A percentile compares a stretch with the other conserved stretches of the same genome.
Evolutionary conservation across 2,888 invertebrate species (phyloP).

Genomic region (Parochlus steinenii): DNA sequence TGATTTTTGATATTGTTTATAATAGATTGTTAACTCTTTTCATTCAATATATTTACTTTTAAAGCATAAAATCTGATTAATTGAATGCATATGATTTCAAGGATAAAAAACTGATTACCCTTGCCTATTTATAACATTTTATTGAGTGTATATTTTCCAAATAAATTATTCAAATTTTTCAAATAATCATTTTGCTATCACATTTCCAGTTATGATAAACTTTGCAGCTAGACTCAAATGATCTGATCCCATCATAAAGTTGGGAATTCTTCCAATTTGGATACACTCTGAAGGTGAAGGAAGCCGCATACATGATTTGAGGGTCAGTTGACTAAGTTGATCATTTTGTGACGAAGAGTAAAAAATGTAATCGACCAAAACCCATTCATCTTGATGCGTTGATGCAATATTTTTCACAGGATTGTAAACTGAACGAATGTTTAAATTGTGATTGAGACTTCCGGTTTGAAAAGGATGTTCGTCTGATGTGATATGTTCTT

Average conservation of each 20-base stretch:
- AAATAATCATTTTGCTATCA: too few species aligned
- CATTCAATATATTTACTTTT: too few species aligned
- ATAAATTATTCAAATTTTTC: too few species aligned
- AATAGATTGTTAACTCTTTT: too few species aligned
- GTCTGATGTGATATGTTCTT: not conserved
- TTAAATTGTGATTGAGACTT: conserved; percentile 44
- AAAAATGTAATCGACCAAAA: conserved; percentile 85
- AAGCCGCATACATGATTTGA: conserved; percentile 46
- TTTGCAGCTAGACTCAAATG: conserved; percentile 67
- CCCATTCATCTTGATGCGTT: conserved; percentile 58
- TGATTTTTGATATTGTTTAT: too few species aligned
- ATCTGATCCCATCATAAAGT: conserved; percentile 58
- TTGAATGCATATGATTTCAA: too few species aligned
- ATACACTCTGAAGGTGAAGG: conserved; percentile 44
- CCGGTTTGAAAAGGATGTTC: conserved; percentile 38
- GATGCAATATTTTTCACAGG: conserved; percentile 43
- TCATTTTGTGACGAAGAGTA: too few species aligned
- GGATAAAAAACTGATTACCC: too few species aligned
- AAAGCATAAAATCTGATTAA: too few species aligned
- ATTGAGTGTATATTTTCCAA: too few species aligned
- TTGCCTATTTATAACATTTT: too few species aligned
- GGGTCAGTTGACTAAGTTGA: conserved; percentile 30
- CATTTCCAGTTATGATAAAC: too few species aligned
- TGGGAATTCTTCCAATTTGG: conserved; percentile 49
- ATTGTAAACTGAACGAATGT: conserved; percentile 36